A percentile compares a stretch with the other conserved stretches of the same genome.
These are phyloP conservation scores for Cygnus buccinator DNA, from an alignment of 2,113 vertebrate genomes.

Conservation along the genomic window DNA sequence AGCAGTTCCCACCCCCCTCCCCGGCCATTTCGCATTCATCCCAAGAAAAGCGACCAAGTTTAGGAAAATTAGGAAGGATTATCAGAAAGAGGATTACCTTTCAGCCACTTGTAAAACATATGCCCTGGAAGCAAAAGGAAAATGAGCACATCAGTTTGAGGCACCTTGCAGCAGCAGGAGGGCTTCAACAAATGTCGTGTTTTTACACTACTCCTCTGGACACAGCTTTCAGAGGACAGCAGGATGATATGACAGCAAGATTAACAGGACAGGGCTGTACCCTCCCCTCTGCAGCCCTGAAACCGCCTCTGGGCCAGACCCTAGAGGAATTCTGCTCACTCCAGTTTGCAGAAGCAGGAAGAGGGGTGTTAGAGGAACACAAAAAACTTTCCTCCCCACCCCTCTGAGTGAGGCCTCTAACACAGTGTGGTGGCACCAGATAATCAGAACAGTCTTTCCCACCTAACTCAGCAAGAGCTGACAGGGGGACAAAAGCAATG, in stretches of 20 bases:
- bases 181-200: neutral
- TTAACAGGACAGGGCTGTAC: too few relatives aligned
- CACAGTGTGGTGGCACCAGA: neutral
- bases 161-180: neutral
- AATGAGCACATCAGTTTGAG: constrained; percentile 3
- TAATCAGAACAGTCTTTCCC: neutral
- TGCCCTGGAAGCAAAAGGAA: constrained; percentile 77
- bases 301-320: neutral
- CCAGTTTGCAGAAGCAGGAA: neutral
- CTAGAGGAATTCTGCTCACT: neutral
- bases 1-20: neutral
- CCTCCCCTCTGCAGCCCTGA: neutral
- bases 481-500: neutral
- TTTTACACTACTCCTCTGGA: neutral
- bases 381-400: neutral
- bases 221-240: neutral
- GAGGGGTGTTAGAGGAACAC: neutral
- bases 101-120: constrained; percentile 89
- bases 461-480: neutral
- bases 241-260: neutral
- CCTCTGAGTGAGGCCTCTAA: neutral
- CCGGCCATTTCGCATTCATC: neutral
- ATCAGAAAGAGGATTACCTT: constrained; percentile 78
- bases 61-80: neutral
- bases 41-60: neutral